These are phyloP conservation scores for Corapipo altera DNA, from an alignment of 2,113 vertebrate genomes.

Conservation along the genomic window DNA sequence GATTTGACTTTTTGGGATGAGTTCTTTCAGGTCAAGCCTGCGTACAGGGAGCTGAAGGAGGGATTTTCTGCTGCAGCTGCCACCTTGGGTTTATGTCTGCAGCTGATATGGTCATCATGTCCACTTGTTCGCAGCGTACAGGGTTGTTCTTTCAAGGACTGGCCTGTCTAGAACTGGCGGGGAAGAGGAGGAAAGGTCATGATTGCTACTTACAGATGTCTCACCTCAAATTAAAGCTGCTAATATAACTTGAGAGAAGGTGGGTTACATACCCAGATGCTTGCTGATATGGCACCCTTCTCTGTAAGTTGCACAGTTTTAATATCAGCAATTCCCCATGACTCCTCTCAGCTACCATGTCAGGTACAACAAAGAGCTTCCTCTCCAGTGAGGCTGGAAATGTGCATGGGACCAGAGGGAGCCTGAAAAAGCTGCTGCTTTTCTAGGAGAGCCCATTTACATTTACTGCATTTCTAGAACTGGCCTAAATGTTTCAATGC, in stretches of 20 bases:
- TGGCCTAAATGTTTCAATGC: not conserved
- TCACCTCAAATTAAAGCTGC: not conserved
- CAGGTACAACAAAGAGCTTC: not conserved
- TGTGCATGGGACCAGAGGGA: accelerated
- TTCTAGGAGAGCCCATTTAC: not conserved
- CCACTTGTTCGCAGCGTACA: not conserved
- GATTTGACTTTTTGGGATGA: not conserved
- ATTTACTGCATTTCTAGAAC: not conserved
- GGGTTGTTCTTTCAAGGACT: not conserved
- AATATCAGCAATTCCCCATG: not conserved
- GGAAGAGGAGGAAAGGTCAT: not conserved
- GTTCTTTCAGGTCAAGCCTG: not conserved
- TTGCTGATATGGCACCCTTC: not conserved
- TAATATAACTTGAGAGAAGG: not conserved
- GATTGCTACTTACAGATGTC: not conserved
- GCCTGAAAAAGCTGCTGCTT: not conserved
- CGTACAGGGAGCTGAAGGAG: not conserved
- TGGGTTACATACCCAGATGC: not conserved
- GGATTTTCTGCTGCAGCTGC: not conserved
- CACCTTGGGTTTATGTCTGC: not conserved
- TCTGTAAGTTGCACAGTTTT: not conserved
- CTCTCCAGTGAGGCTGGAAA: not conserved
- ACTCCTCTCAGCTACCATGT: accelerated
- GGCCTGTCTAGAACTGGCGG: not conserved
- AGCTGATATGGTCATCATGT: not conserved